Conservation (phyloP, 1,140 invertebrate species). For the Hirudo medicinalis region DNA sequence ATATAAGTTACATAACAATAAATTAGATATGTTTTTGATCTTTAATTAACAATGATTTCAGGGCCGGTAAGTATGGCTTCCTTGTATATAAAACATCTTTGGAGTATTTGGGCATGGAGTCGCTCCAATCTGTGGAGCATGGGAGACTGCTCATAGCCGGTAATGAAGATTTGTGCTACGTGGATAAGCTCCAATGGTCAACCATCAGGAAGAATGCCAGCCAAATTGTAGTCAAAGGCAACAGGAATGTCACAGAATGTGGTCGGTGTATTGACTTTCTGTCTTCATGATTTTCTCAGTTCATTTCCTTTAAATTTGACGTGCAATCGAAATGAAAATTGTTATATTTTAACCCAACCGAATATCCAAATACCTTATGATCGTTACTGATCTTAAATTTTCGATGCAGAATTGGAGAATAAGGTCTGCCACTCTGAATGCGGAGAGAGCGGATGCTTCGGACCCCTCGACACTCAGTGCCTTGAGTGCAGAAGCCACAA, state of each 20-base stretch:
- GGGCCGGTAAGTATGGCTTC: neutral
- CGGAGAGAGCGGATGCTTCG: constrained; percentile 75
- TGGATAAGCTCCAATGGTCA: constrained; percentile 69
- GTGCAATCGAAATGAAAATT: too few species aligned
- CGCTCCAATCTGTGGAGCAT: constrained; percentile 68
- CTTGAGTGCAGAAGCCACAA: constrained; percentile 70
- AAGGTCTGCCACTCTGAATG: too few species aligned
- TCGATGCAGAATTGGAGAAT: too few species aligned
- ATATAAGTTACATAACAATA: too few species aligned
- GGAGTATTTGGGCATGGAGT: constrained; percentile 65
- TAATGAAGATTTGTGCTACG: constrained; percentile 78
- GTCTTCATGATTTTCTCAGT: neutral
- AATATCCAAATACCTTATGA: too few species aligned
- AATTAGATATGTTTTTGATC: too few species aligned
- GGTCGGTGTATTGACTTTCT: constrained; percentile 47
- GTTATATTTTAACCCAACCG: too few species aligned
- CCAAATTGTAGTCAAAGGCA: constrained; percentile 47
- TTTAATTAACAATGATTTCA: too few species aligned
- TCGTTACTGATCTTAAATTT: too few species aligned
- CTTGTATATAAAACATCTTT: constrained; percentile 38
- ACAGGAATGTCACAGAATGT: constrained; percentile 61
- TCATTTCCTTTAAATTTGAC: neutral
- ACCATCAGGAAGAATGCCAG: constrained; percentile 50
- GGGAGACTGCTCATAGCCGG: constrained; percentile 75
- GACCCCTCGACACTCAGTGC: constrained; percentile 72